Base-by-base conservation (phyloP, 1,140 invertebrate species). In the Oreohelix idahoensis region DNA sequence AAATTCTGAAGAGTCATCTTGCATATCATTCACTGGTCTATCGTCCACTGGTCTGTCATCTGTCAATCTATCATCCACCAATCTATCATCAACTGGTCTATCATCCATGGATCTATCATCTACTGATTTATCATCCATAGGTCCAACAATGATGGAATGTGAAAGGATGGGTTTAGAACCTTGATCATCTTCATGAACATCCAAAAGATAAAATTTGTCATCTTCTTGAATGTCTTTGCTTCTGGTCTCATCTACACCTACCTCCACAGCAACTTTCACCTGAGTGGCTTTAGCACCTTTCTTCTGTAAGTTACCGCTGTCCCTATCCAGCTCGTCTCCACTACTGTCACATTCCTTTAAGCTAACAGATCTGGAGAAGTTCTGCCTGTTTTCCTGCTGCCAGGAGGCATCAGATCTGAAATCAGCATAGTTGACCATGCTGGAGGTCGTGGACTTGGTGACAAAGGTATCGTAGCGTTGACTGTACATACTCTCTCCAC, bases 391-490 rank as follows among this genome's bases (percentile, higher is more conserved):
- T 29, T 49, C 79, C 29, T 29, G n/a, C 29, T 66, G 63, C 53
- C 53, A 58, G 8, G 63, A 66, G 1, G 71, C 32, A 0, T 74
- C 71, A 42, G 36, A 39, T 53, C 86, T 84, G 71, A 89, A 87
- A 29, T 86, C 86, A 23, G 86, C 66, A 66, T 86, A 89, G 74
- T 89, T 89, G 58, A 85, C 85, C 86, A 89, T 85, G 63, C 87
- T 88, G 5, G 85, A 82, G 23, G 87, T 84, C 32, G 84, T 80
- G 17, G 85, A 83, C 53, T 87, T 85, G 51, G 79, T 71, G 20
- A 84, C 79, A 78, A 86, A 84, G 15, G 77, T 51, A 38, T 84
- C 66, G 38, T n/a, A 79, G 29, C 58, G 51, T 17, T n/a, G 51
- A 4, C 38, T 36, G 26, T 15, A 39, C 23, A 36, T 26, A 75